Evolutionary conservation across 2,888 invertebrate species (phyloP).

Genomic region (Epinotia bilunana): DNA sequence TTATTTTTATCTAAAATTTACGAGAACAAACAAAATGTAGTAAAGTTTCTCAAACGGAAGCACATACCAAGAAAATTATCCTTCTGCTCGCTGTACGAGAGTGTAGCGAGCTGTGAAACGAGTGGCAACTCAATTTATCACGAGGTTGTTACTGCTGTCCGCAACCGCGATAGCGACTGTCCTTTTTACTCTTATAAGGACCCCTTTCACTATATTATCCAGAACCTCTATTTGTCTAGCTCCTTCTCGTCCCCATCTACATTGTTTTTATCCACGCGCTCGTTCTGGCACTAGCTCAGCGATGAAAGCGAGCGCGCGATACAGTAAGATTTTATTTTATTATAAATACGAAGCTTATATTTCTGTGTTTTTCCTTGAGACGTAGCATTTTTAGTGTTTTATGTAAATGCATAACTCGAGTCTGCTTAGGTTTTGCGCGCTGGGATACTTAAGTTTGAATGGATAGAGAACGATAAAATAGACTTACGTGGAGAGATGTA

Average conservation of each 20-base stretch:
- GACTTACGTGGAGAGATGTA: not conserved
- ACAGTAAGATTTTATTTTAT: not conserved
- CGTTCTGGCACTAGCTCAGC: not conserved
- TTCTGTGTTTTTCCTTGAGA: not conserved
- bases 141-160: slow-evolving; percentile 43
- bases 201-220: slow-evolving; percentile 25
- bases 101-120: slow-evolving; percentile 22
- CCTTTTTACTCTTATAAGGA: slow-evolving; percentile 38
- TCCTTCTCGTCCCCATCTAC: not conserved
- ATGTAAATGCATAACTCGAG: not conserved
- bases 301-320: not conserved
- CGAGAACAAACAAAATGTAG: not conserved
- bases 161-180: slow-evolving; percentile 38
- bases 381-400: not conserved
- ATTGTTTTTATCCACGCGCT: not conserved
- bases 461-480: no score
- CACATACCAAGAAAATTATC: not conserved
- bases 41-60: no score
- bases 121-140: slow-evolving; percentile 44
- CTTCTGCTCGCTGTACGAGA: slow-evolving; percentile 7
- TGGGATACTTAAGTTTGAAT: not conserved
- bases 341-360: not conserved
- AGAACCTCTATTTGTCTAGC: not conserved
- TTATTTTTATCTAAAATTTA: no score
- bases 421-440: not conserved